phyloP scores from a whole-genome alignment of 92 coral and sea anemone genomes.

The Montipora capitata region DNA sequence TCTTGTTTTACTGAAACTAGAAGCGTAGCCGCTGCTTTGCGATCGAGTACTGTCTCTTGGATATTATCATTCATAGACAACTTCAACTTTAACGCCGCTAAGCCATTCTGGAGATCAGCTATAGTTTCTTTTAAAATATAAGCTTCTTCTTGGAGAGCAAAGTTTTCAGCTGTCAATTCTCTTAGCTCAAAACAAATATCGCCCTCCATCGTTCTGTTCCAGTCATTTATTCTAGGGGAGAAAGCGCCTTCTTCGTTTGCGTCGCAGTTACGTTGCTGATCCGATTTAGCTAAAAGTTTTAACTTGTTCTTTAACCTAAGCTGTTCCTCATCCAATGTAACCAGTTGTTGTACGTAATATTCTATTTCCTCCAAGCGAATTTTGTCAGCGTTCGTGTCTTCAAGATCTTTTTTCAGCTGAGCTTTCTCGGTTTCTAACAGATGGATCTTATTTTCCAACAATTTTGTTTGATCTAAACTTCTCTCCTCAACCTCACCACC shows the following conservation, averaged over 20 bases:
- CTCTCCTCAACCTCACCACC: background rate
- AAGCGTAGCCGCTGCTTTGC: slow-evolving; percentile 76
- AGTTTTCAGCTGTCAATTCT: slow-evolving; percentile 72
- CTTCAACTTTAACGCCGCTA: slow-evolving; percentile 77
- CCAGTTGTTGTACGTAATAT: slow-evolving; percentile 80
- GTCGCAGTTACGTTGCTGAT: slow-evolving; percentile 3
- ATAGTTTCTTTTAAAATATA: slow-evolving; percentile 69
- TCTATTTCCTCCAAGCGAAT: slow-evolving; percentile 84
- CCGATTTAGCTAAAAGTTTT: slow-evolving; percentile 21
- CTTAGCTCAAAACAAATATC: slow-evolving; percentile 31
- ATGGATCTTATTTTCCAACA: slow-evolving; percentile 48
- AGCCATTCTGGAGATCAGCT: slow-evolving; percentile 75
- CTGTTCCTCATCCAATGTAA: slow-evolving; percentile 87
- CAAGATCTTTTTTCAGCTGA: slow-evolving; percentile 81
- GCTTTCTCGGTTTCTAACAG: slow-evolving; percentile 75
- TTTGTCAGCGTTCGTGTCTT: slow-evolving; percentile 77
- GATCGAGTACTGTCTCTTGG: slow-evolving; percentile 65
- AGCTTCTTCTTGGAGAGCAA: slow-evolving; percentile 70
- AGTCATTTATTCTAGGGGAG: slow-evolving; percentile 25
- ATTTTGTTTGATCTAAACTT: slow-evolving; percentile 37
- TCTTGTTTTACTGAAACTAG: slow-evolving; percentile 91
- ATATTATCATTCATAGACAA: slow-evolving; percentile 74
- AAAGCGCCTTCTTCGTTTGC: background rate
- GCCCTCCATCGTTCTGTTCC: slow-evolving; percentile 4
- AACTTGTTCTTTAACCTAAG: slow-evolving; percentile 64